Evolutionary conservation across 2,888 invertebrate genomes (phyloP), one percentile per base, ranked within the genome.

Genomic region (Morpho deidamia): DNA sequence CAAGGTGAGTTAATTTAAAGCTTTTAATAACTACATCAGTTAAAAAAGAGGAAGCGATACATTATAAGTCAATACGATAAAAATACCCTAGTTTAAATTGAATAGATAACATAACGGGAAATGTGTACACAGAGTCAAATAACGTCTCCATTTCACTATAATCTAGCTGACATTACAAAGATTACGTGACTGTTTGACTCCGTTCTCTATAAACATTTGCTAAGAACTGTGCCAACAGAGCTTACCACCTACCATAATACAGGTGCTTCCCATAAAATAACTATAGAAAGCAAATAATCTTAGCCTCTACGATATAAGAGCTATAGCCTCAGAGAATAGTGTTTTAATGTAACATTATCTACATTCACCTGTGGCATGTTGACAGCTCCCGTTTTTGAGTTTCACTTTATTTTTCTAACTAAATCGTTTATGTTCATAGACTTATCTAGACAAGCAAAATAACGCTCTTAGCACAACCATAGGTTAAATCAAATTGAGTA

Each of bases 381-480:
- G 76, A 78, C 76, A 78, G 83, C 85, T 85, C 72, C 84, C 71
- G 82, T 82, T 81, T 79, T 73, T 60, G 65, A 65, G 32, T 68
- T 70, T 65, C 74, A 80, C 73, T 79, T 80, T 81, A 72, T 77
- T 79, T 80, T 78, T 78, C 70, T 70, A 44, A 49, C 42, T 49
- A 54, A 40, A 53, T 53, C 50, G 44, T 56, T 51, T 44, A 35
- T 10, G 32, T 40, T 10, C 32, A 38, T 55, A 47, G 23, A 23
- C 23, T 23, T 23, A 5, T 23, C 23, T 23, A 23, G 5, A n/a
- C n/a, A n/a, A n/a, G n/a, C n/a, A n/a, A n/a, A n/a, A n/a, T 23
- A 23, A 23, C 5, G 23, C 23, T 23, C 23, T 23, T 23, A 23
- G 5, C 5, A 23, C 4, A 5, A 2, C 3, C 23, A 23, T 23